phyloP scores from a whole-genome alignment of 92 coral and sea anemone genomes.

The Blastomussa wellsi region DNA sequence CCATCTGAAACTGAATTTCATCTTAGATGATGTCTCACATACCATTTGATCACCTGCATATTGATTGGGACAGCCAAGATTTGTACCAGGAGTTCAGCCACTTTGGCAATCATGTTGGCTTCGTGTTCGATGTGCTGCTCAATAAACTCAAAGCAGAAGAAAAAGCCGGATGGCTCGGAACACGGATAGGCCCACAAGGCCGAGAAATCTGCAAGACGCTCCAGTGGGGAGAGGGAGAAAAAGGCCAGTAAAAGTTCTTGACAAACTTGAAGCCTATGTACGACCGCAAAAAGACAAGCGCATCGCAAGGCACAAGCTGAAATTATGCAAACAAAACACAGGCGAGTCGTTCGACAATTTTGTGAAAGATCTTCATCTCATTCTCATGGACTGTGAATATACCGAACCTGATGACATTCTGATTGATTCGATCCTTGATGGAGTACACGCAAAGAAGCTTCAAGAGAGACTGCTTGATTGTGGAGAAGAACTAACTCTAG shows the following conservation, averaged over 20 bases:
- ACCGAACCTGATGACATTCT: slow-evolving; percentile 48
- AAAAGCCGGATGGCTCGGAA: slow-evolving; percentile 63
- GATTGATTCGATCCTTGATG: slow-evolving; percentile 56
- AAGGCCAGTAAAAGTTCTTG: slow-evolving; percentile 55
- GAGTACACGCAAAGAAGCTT: slow-evolving; percentile 44
- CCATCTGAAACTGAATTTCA: too few relatives aligned
- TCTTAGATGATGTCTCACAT: too few relatives aligned
- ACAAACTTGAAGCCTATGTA: slow-evolving; percentile 50
- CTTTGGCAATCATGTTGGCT: slow-evolving; percentile 47
- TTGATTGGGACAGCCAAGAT: slow-evolving; percentile 18
- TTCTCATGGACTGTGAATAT: slow-evolving; percentile 60
- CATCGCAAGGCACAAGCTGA: slow-evolving; percentile 54
- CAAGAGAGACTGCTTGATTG: too few relatives aligned
- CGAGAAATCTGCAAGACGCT: slow-evolving; percentile 54
- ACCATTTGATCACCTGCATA: neutral
- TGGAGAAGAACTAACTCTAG: neutral
- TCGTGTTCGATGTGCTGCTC: slow-evolving; percentile 52
- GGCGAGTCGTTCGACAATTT: slow-evolving; percentile 50
- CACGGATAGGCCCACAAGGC: slow-evolving; percentile 61
- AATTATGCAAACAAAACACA: slow-evolving; percentile 35
- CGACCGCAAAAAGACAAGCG: slow-evolving; percentile 44
- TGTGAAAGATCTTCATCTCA: slow-evolving; percentile 53
- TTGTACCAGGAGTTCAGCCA: slow-evolving; percentile 44
- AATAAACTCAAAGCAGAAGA: slow-evolving; percentile 27
- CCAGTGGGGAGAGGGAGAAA: too few relatives aligned